These are phyloP conservation scores for Notoglanidium macrostoma DNA, from an alignment of 2,797 vertebrate genomes.

Conservation along the genomic window DNA sequence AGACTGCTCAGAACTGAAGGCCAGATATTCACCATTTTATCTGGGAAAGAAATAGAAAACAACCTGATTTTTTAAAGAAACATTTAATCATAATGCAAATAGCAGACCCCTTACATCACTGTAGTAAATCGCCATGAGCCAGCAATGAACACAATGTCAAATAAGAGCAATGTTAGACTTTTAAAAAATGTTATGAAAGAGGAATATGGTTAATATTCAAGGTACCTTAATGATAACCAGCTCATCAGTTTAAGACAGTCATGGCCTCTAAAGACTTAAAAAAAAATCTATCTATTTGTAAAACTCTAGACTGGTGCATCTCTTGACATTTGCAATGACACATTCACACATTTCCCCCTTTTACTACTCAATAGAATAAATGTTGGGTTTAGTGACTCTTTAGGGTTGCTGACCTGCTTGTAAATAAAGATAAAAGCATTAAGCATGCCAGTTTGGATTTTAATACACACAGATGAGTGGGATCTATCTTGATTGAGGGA, in stretches of 20 bases:
- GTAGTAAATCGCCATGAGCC: constrained; percentile 42
- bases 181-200: neutral
- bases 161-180: constrained; percentile 5
- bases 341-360: neutral
- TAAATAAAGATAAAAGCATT: constrained; percentile 20
- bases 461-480: constrained; percentile 21
- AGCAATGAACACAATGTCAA: constrained; percentile 33
- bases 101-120: neutral
- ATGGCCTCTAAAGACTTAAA: neutral
- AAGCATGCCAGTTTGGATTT: neutral
- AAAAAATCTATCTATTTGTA: too few relatives aligned
- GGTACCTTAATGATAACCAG: neutral
- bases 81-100: neutral
- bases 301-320: neutral
- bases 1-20: neutral
- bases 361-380: constrained; percentile 15
- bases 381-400: constrained; percentile 9
- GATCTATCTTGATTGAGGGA: constrained; percentile 6
- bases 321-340: neutral
- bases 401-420: constrained; percentile 17
- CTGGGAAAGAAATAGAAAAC: neutral
- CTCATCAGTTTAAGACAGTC: neutral
- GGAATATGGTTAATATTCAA: neutral
- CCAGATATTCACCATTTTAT: neutral
- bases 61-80: neutral